Base-by-base conservation (phyloP, 2,113 vertebrate species). In the Anhinga rufa region DNA sequence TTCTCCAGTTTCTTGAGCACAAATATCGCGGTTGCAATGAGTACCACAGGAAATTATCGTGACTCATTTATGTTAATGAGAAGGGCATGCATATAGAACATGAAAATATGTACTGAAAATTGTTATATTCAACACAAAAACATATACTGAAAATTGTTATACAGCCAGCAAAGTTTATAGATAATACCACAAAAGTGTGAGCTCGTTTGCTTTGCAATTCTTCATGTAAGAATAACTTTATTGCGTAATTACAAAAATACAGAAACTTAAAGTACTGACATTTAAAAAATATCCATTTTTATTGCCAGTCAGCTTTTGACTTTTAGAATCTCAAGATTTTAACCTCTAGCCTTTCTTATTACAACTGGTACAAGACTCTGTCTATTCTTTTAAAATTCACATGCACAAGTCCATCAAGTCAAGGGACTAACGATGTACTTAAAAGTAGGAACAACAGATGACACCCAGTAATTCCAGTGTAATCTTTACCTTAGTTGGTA, bases 401-500 rank as follows among this genome's bases (percentile, higher is more conserved):
- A 54, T 9, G 44, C 65, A 61, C 29, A 66, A 60, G 18, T 82
- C n/a, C 26, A 40, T 65, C 36, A 49, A 75, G 61, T 28, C 44
- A 79, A 92, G 46, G 54, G 51, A 65, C 78, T 91, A 62, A 74
- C 3, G 0, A 9, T 31, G 17, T 51, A 48, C 26, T 58, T 79
- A 44, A 25, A 94, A 90, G 78, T 6, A 91, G 87, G 75, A 86
- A 52, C 55, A 75, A 12, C 22, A 89, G 92, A 86, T 82, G 88
- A 90, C 64, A 81, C 51, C 26, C 42, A 83, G 48, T 91, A 97
- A 96, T 92, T 80, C 95, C 78, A 88, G 55, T 48, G 71, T 95
- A 93, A 97, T 69, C 96, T 92, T 93, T 71, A 92, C 86, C 91
- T 95, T 22, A 88, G 82, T n/a, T 93, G 75, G 89, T 90, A 97